Base-by-base conservation (phyloP, 1,140 invertebrate species). In the Pseudoatta argentina region DNA sequence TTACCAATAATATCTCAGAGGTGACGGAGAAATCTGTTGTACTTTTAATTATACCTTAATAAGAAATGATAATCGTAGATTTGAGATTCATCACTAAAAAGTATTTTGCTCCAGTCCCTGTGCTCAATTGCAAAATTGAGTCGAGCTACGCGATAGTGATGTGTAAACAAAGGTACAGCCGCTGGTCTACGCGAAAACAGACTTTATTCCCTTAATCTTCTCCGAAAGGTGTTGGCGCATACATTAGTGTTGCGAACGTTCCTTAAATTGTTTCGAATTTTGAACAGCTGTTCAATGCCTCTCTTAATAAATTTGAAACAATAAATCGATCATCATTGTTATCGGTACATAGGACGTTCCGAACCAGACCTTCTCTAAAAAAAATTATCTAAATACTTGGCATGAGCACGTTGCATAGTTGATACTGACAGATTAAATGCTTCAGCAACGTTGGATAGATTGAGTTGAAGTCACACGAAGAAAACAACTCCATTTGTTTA, bases 221-320 rank as follows among this genome's bases (percentile, higher is more conserved):
- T 48, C 39, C 21, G 21, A 69, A 69, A 6, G n/a, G n/a, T 69
- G 66, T 69, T 6, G 48, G 44, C 66, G 12, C 8, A 48, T 48
- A 69, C 34, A 44, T 71, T 51, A 24, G 1, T 51, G 21, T 53
- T 24, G 21, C 21, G 21, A 21, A 71, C 39, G n/a, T 71, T 8
- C 12, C 39, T 69, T 51, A 69, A 69, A 67, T 48, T 67, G 10
- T 67, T 67, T 44, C 66, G 66, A 67, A 67, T 67, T 67, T 67
- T 67, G 66, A 44, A 66, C 30, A 39, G 34, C 8, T 48, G n/a
- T 67, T 67, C 8, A 18, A 44, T 44, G n/a, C 44, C 34, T 44
- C n/a, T 67, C 34, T 67, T 67, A 67, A 67, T 12, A n/a, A 67
- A 67, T 67, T 67, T 48, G 48, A 44, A 67, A 67, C 66, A 67